Evolutionary conservation across 2,888 invertebrate genomes (phyloP), one percentile per base, ranked within the genome.

Genomic region (Candidula unifasciata): DNA sequence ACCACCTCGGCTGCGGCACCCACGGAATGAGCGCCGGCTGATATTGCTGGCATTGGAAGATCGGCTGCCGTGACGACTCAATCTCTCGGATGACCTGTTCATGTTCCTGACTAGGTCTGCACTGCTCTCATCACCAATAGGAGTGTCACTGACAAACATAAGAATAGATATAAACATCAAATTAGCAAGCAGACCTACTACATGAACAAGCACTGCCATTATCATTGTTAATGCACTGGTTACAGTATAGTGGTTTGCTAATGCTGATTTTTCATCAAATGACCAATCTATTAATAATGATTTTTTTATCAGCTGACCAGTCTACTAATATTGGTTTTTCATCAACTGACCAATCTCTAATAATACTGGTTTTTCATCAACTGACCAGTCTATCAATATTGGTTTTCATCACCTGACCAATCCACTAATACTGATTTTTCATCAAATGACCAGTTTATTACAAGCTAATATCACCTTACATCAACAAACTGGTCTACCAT

Each of bases 91-190:
- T 21, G 84, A 84, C 16, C 84, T 69, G 52, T 83, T 83, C 91
- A 83, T 90, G 88, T 86, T 91, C 88, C 83, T 91, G 81, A 88
- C 90, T 90, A 80, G 86, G 89, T 91, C 91, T 33, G 97, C 95
- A 94, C 97, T 97, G 94, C 97, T 97, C 94, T 97, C 97, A 94
- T 97, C 97, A 86, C 97, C 97, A 89, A 97, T 97, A 6, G 97
- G 97, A 80, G 97, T 96, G 95, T 97, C 97, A 90, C 96, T 96
- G 94, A 16, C 94, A 94, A 86, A 86, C 83, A 82, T 73, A 69
- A 68, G 18, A 30, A 77, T 30, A 68, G 24, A 69, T 5, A 68
- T 68, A n/a, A 68, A 52, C 13, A 13, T 44, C 44, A 44, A 44
- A 44, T 6, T 44, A 44, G 44, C 13, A 44, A 44, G 13, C 6